Evolutionary conservation across 2,797 vertebrate genomes (phyloP).

Genomic region (Pantherophis alleghaniensis): DNA sequence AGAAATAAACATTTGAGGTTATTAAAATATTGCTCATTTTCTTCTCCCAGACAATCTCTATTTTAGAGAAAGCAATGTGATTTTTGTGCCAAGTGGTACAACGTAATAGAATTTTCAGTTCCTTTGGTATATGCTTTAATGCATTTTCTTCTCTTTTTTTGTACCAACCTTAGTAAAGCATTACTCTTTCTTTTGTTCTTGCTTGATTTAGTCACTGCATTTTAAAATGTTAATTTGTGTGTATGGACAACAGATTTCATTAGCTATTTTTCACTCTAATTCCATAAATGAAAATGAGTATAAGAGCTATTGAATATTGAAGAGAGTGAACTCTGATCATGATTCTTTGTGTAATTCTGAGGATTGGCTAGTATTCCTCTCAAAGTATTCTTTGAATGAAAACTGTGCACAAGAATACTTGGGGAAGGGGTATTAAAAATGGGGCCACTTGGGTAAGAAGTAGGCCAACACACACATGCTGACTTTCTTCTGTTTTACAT

Average conservation of each 20-base stretch:
- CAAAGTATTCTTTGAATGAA: not conserved
- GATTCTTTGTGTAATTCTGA: not conserved
- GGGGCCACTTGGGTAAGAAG: not conserved
- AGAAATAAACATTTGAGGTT: constrained; percentile 6
- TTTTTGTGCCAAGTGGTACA: not conserved
- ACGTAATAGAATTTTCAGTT: not conserved
- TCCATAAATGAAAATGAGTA: not conserved
- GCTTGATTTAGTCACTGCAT: not conserved
- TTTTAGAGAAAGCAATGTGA: not conserved
- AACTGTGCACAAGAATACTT: not conserved
- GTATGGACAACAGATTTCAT: not conserved
- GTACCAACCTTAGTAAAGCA: not conserved
- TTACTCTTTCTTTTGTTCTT: not conserved
- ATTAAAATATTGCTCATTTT: not conserved
- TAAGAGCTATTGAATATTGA: not conserved
- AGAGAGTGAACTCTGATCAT: not conserved
- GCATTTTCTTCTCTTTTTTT: not conserved
- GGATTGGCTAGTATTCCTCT: not conserved
- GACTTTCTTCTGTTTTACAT: not conserved
- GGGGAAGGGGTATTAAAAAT: not conserved
- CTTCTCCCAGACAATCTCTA: not conserved
- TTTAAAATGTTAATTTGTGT: not conserved
- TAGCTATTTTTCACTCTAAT: not conserved
- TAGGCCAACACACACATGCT: not conserved
- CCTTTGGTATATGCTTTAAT: not conserved